Conservation (phyloP, 2,797 vertebrate species). For the Tadarida brasiliensis region DNA sequence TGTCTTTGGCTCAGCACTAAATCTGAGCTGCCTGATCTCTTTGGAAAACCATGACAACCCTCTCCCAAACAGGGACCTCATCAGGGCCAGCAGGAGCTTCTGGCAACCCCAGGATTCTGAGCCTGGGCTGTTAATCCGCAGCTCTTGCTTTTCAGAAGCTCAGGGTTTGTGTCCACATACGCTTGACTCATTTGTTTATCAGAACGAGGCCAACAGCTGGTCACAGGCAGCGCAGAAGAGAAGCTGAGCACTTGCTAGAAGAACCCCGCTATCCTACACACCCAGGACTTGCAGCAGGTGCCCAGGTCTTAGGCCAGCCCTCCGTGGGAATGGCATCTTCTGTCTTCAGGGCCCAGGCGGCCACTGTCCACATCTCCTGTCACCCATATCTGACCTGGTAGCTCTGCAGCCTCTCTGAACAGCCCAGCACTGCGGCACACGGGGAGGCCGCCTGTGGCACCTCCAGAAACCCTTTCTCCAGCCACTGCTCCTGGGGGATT, state of each 20-base stretch:
- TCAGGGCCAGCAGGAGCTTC: not conserved
- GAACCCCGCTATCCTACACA: too few species aligned
- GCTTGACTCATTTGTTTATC: not conserved
- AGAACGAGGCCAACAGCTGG: not conserved
- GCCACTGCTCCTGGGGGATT: not conserved
- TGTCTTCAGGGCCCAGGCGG: not conserved
- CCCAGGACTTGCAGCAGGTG: not conserved
- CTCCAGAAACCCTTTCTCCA: not conserved
- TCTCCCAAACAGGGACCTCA: not conserved
- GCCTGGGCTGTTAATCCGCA: not conserved
- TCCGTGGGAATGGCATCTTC: not conserved
- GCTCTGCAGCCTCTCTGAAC: not conserved
- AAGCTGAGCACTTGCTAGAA: not conserved
- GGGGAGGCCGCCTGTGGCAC: not conserved
- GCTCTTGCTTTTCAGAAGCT: not conserved
- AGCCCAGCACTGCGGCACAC: not conserved
- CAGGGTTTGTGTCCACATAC: not conserved
- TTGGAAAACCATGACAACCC: slow-evolving; percentile 71
- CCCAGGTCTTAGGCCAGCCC: not conserved
- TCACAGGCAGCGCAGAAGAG: not conserved
- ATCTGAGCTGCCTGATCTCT: slow-evolving; percentile 13
- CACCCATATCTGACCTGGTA: not conserved
- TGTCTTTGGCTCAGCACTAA: slow-evolving; percentile 47
- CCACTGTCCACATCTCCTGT: not conserved
- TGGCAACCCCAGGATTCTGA: not conserved